Base-by-base conservation (phyloP, 2,113 vertebrate species). In the Atrichornis clamosus region DNA sequence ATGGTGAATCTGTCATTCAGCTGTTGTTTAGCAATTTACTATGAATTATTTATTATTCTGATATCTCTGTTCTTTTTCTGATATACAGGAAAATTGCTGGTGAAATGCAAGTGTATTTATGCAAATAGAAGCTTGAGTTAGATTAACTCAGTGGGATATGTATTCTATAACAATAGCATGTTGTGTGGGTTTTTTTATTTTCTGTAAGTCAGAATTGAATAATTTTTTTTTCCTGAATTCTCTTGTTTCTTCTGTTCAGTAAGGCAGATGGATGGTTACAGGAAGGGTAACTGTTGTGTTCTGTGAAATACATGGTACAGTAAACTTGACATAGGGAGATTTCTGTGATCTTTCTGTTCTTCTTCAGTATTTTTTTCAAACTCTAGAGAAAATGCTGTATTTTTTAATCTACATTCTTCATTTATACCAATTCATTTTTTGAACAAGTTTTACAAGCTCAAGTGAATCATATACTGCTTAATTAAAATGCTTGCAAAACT, bases 41-140 rank as follows among this genome's bases (percentile, higher is more conserved):
- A 82, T 96, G 94, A 97, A 96, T 96, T 94, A 97, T 97, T 97
- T 97, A 96, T 90, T 97, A 76, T 91, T 93, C 91, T 95, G 94
- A 84, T 77, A 93, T 82, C 53, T 92, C 89, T 88, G 65, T 95
- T 96, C 88, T 85, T 86, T 92, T 92, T 87, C 70, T 94, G 84
- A 93, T 92, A 73, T 56, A 67, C 78, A 69, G 78, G 91, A 87
- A 96, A 93, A 97, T 93, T 94, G 72, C 81, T 92, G 78, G 62
- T 62, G 95, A 94, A 96, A 94, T 89, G 72, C 67, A 92, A 89
- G 63, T 84, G 67, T 92, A 94, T 93, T 96, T 97, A 96, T 96
- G 95, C 90, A 95, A 96, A 95, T 88, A 93, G 70, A 91, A 85
- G 76, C 50, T 90, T 35, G 68, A 93, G 59, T 89, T 91, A 88